A percentile compares a stretch with the other conserved stretches of the same genome.
These are phyloP conservation scores for Apodemia zela DNA, from an alignment of 2,888 invertebrate species.

Conservation along the genomic window DNA sequence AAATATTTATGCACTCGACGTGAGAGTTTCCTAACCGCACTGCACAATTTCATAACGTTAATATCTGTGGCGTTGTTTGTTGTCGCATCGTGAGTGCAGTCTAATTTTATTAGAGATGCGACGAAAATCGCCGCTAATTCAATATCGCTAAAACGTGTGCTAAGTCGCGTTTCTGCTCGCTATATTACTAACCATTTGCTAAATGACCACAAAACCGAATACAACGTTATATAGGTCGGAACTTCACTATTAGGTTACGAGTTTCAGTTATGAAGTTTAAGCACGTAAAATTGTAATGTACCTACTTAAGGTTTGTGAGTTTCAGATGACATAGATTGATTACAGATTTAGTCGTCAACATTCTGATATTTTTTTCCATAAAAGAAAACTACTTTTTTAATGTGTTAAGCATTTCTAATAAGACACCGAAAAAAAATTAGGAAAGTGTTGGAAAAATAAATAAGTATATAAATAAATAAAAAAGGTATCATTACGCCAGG, in stretches of 20 bases:
- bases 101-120: conserved; percentile 13
- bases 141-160: conserved; percentile 9
- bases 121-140: conserved; percentile 14
- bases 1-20: conserved; percentile 13
- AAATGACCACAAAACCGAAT: conserved; percentile 6
- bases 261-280: not conserved
- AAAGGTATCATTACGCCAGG: too few species aligned
- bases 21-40: conserved; percentile 4
- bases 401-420: too few species aligned
- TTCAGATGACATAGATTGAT: not conserved
- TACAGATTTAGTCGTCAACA: not conserved
- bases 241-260: conserved; percentile 1
- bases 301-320: not conserved
- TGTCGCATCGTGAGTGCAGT: conserved; percentile 13
- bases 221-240: not conserved
- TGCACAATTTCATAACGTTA: conserved; percentile 15
- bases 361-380: not conserved
- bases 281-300: conserved; percentile 2
- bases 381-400: too few species aligned
- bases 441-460: too few species aligned
- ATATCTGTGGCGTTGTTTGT: conserved; percentile 6
- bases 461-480: too few species aligned
- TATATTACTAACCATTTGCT: conserved; percentile 13
- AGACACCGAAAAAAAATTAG: too few species aligned
- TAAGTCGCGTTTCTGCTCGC: not conserved